Base-by-base conservation (phyloP, 2,888 invertebrate species). In the Macrophya alboannulata region DNA sequence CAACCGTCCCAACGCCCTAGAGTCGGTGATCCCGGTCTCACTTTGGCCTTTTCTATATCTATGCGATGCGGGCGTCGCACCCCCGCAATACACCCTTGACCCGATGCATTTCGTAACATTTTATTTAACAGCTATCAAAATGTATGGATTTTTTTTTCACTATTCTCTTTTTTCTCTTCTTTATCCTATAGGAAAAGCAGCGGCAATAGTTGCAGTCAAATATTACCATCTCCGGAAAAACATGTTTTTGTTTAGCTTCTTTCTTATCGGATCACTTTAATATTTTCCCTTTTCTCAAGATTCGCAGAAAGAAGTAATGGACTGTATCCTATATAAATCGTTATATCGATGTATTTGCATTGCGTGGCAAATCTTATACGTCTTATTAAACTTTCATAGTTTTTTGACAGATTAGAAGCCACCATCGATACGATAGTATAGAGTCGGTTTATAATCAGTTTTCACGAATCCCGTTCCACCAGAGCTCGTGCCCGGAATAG, bases 41-140 rank as follows among this genome's bases (percentile, higher is more conserved):
- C 72, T 84, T 84, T 85, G 76, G 85, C 87, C 85, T 83, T 17
- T 31, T 85, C 77, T 86, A 81, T 86, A 74, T 10, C 45, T 71
- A 68, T 37, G 82, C 81, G 76, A 79, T 87, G 37, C 82, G 77
- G 85, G 87, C 85, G 81, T 74, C 85, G 86, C 81, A 72, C 72
- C 62, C 74, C 85, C 85, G 84, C 86, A 84, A 86, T 89, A 88
- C 88, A 87, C 90, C 90, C 89, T 85, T 85, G 79, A 82, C 87
- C 59, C 68, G 81, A 84, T 48, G 71, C 84, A 81, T 84, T 71
- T 85, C 74, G 51, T 82, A 88, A 92, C 92, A 91, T 92, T 91
- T 93, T 93, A 93, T 93, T 93, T 92, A 92, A 89, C 88, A 90
- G 89, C 92, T 91, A 93, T 93, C 91, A 92, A 93, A 92, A 93